Evolutionary conservation across 2,888 invertebrate genomes (phyloP).

Genomic region (Abrostola triplasia): DNA sequence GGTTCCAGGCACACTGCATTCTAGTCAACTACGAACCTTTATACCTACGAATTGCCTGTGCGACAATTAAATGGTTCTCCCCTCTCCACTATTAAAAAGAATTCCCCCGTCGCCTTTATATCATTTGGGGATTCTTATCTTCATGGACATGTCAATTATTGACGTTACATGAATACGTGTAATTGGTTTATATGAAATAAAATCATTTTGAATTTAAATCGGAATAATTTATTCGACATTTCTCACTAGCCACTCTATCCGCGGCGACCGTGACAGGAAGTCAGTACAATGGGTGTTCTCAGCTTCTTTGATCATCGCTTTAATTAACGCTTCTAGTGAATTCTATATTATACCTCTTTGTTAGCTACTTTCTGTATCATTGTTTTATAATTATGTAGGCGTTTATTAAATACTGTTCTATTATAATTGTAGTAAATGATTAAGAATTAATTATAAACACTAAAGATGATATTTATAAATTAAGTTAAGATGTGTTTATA

Average conservation of each 20-base stretch:
- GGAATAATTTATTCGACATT: slow-evolving; percentile 18
- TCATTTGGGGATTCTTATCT: too few species aligned
- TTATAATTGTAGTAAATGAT: not conserved
- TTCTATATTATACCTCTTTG: slow-evolving; percentile 28
- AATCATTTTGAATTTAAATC: not conserved
- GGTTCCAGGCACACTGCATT: too few species aligned
- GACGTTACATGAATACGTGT: too few species aligned
- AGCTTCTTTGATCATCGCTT: slow-evolving; percentile 83
- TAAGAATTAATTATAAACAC: too few species aligned
- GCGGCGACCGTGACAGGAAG: slow-evolving; percentile 66
- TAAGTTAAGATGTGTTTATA: too few species aligned
- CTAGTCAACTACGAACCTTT: too few species aligned
- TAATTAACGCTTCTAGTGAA: slow-evolving; percentile 73
- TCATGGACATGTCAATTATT: too few species aligned
- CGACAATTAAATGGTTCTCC: too few species aligned
- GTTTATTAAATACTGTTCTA: not conserved
- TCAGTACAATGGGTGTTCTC: slow-evolving; percentile 78
- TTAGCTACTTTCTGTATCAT: slow-evolving; percentile 33
- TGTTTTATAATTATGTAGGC: slow-evolving; percentile 31
- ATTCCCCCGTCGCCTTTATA: too few species aligned
- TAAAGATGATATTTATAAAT: too few species aligned
- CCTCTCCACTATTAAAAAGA: too few species aligned
- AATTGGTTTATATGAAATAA: not conserved
- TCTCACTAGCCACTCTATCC: slow-evolving; percentile 55
- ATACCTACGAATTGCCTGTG: too few species aligned